Evolutionary conservation across 2,113 vertebrate species (phyloP), one percentile per base, ranked within the genome.

Genomic region (Trogon surrucura): DNA sequence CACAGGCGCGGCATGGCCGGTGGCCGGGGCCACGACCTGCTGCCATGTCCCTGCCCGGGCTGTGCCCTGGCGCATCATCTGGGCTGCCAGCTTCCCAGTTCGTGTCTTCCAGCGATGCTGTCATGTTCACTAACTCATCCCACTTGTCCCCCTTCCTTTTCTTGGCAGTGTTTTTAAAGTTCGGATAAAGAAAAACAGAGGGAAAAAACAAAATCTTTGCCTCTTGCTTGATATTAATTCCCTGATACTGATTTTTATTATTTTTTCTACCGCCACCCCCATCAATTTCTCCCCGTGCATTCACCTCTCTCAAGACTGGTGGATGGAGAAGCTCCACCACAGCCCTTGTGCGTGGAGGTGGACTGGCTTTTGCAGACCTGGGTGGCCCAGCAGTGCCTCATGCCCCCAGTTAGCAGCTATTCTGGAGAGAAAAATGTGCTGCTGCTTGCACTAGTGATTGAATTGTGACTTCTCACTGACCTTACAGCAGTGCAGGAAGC

Each of bases 391-490:
- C 74, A 4, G 1, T 41, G 30, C 47, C n/a, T 65, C 0, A 0
- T 85, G 67, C 11, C 53, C 51, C 45, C 0, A 54, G 34, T 27
- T 88, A 48, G 26, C 78, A 89, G 85, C 87, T 80, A 7, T 94
- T 96, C 44, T 36, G 32, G 69, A 79, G 65, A 85, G 80, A 67
- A 92, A 88, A 89, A 61, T 48, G 32, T 61, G 78, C 32, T 60
- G 34, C 50, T 84, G 17, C 60, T 91, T 0, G 1, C 41, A 51
- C 20, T 79, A 11, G 50, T 44, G 36, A 26, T 6, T 29, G 58
- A 88, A 78, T 78, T 67, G 32, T 88, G 56, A 79, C 54, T 92
- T 85, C 7, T 82, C 1, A 4, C 38, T 77, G 80, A 65, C 82
- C 48, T 75, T 71, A 73, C n/a, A 69, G 22, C 41, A 79, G 13